Base-by-base conservation (phyloP, 1,140 invertebrate species). In the Streblospio benedicti region DNA sequence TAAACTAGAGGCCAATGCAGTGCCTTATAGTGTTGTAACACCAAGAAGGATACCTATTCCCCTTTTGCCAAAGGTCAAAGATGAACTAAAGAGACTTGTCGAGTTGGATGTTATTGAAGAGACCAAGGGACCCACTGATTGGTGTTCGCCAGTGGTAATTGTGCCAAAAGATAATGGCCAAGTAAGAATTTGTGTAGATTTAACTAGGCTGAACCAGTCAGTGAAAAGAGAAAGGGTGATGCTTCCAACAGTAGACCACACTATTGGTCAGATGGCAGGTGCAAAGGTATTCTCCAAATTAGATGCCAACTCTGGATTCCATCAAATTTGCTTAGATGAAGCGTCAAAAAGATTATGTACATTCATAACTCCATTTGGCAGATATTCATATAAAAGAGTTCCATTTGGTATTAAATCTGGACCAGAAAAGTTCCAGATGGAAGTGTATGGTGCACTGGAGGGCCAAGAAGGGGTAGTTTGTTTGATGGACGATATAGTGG, bases 251-350 rank as follows among this genome's bases (percentile, higher is more conserved):
- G 38, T 63, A 14, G 57, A 63, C 28, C 56, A 63, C 9, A 54
- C 49, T 18, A 23, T 59, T 23, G 49, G 20, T 20, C 25, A 72
- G 51, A 61, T 81, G 41, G 47, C 60, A 31, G 70, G 69, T 28
- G 66, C 71, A 56, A 74, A 71, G 67, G 59, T 73, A 41, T 82
- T 80, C 64, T 74, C 71, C 4, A 77, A 74, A 54, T 59, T 82
- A 23, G 80, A 83, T 71, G 73, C 74, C 9, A 77, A 72, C 28
- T 62, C 67, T 33, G 74, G 75, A 9, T 82, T 80, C 67, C 77
- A 49, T 35, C 60, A 65, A 31, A 44, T 65, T 1, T 6, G 20
- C 2, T n/a, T 1, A 18, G 63, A n/a, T 38, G 53, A 14, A 18
- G 52, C 14, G 45, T 58, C 12, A 58, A 49, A 47, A 18, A 28